These are phyloP conservation scores for Cremastobaeus sp. DNA, from an alignment of 2,888 invertebrate species.

Conservation along the genomic window DNA sequence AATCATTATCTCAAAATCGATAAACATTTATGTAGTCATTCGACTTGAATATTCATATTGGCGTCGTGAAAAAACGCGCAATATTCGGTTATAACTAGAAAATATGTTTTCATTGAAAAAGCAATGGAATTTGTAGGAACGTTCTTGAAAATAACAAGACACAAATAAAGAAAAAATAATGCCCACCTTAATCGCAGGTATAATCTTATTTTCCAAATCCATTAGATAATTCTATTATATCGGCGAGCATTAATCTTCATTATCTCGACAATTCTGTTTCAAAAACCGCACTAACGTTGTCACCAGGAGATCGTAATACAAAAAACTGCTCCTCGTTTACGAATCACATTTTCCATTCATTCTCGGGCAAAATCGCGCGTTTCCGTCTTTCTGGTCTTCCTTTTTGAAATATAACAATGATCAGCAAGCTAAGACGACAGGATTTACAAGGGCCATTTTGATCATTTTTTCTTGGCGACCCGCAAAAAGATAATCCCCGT, in stretches of 20 bases:
- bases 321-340: constrained; percentile 11
- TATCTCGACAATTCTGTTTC: constrained; percentile 13
- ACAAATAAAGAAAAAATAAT: not conserved
- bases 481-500: constrained; percentile 28
- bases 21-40: no score
- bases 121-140: not conserved
- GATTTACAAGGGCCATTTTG: constrained; percentile 37
- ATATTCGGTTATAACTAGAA: no score
- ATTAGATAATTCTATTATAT: constrained; percentile 17
- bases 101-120: not conserved
- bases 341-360: constrained; percentile 28
- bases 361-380: constrained; percentile 13
- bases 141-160: not conserved
- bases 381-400: constrained; percentile 12
- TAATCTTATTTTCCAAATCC: constrained; percentile 20
- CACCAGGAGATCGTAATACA: constrained; percentile 1
- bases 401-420: constrained; percentile 39
- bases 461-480: constrained; percentile 38
- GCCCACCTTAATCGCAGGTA: not conserved
- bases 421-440: constrained; percentile 29
- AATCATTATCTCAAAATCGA: no score
- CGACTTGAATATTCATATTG: no score
- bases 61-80: no score
- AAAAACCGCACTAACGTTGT: constrained; percentile 13
- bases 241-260: constrained; percentile 24